These are phyloP conservation scores for Mormyrops boulengeri DNA, from an alignment of 2,797 vertebrate species.

Conservation along the genomic window DNA sequence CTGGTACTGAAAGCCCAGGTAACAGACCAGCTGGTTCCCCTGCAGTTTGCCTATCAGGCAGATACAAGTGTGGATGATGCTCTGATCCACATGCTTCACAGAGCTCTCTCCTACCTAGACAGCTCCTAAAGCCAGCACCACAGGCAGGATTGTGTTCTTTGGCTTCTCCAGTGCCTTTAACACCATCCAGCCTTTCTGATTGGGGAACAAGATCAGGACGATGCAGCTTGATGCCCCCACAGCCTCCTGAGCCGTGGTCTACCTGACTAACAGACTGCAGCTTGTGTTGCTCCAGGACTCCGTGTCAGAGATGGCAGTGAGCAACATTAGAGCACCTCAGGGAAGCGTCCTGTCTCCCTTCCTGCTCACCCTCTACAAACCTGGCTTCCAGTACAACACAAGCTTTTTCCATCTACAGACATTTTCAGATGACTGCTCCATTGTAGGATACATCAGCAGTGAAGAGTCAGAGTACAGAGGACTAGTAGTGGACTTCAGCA, in stretches of 20 bases:
- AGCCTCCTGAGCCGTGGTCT: not conserved
- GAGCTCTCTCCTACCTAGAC: not conserved
- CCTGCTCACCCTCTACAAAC: not conserved
- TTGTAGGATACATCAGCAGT: not conserved
- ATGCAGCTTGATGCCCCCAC: not conserved
- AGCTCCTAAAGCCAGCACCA: not conserved
- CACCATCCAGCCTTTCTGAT: not conserved
- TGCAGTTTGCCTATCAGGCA: not conserved
- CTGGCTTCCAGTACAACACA: not conserved
- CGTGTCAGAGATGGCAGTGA: not conserved
- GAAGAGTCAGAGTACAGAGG: too few species aligned
- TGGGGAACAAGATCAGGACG: not conserved
- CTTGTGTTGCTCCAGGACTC: not conserved
- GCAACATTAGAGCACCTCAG: not conserved
- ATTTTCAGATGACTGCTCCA: not conserved
- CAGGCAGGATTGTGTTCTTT: not conserved
- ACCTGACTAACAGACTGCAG: not conserved
- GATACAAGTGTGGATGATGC: not conserved
- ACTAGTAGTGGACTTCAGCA: too few species aligned
- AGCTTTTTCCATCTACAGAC: not conserved
- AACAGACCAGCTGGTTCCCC: not conserved
- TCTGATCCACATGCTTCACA: not conserved
- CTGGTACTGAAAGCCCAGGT: too few species aligned
- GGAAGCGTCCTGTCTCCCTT: not conserved
- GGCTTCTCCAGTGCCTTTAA: not conserved